Evolutionary conservation across 2,113 vertebrate genomes (phyloP).

Genomic region (Proteles cristata): DNA sequence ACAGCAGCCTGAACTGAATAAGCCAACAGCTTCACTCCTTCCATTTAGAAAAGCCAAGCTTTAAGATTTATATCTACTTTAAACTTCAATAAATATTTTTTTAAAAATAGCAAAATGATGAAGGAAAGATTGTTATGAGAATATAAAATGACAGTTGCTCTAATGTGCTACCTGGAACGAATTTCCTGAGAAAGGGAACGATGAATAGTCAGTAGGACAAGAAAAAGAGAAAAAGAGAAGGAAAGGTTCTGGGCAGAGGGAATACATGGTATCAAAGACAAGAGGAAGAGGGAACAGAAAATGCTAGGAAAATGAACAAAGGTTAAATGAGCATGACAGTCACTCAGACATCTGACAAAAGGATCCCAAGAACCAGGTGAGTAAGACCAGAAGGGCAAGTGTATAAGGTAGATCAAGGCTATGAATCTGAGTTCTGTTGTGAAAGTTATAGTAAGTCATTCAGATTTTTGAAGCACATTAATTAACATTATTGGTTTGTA

Average conservation of each 20-base stretch:
- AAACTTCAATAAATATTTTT: background rate
- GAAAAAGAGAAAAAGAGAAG: background rate
- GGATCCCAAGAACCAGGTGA: background rate
- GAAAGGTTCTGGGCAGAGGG: background rate
- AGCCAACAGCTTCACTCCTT: background rate
- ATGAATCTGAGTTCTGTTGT: background rate
- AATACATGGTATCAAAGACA: background rate
- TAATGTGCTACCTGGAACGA: background rate
- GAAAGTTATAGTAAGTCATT: background rate
- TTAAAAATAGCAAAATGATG: background rate
- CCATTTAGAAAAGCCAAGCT: background rate
- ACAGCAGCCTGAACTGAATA: background rate
- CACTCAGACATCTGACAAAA: background rate
- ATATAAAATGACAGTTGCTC: background rate
- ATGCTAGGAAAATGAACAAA: background rate
- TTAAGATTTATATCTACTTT: background rate
- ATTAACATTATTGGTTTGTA: background rate
- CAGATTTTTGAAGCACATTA: background rate
- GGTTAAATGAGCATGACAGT: background rate
- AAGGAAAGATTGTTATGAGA: background rate
- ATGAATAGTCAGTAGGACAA: background rate
- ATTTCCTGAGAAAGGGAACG: background rate
- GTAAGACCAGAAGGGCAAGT: background rate
- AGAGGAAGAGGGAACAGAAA: background rate
- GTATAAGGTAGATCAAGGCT: rapidly evolving